These are phyloP conservation scores for Paracentrotus lividus DNA, from an alignment of 53 echinoderm and acorn worm species.

Conservation along the genomic window DNA sequence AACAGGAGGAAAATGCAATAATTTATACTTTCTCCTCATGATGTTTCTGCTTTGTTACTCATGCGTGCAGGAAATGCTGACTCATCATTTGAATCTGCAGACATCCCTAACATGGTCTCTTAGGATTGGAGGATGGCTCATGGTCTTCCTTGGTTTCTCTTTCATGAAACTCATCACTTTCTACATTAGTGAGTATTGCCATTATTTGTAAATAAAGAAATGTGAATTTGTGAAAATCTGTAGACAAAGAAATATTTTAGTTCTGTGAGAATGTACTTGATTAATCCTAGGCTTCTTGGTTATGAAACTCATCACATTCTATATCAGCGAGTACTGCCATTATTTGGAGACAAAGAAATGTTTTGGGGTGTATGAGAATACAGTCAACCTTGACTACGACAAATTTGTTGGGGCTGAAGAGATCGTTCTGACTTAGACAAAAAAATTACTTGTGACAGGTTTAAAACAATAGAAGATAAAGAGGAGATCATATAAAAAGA, in stretches of 20 bases:
- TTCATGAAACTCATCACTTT: slow-evolving; percentile 85
- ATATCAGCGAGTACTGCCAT: slow-evolving; percentile 48
- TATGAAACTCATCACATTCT: slow-evolving; percentile 80
- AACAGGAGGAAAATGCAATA: not conserved
- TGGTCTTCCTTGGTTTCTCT: slow-evolving; percentile 81
- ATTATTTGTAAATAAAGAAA: not conserved
- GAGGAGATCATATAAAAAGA: too few relatives aligned
- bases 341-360: too few relatives aligned
- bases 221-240: too few relatives aligned
- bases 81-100: slow-evolving; percentile 75
- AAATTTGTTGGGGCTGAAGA: too few relatives aligned
- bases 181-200: slow-evolving; percentile 62
- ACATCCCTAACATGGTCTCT: slow-evolving; percentile 80
- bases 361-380: not conserved
- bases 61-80: slow-evolving; percentile 81
- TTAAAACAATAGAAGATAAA: too few relatives aligned
- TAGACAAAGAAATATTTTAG: too few relatives aligned
- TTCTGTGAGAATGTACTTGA: too few relatives aligned
- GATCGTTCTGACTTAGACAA: too few relatives aligned
- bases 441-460: too few relatives aligned
- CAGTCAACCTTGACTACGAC: too few relatives aligned
- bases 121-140: slow-evolving; percentile 81
- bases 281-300: slow-evolving; percentile 74
- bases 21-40: too few relatives aligned
- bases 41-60: slow-evolving; percentile 10